These are phyloP conservation scores for Necrosyrtes monachus DNA, from an alignment of 2,797 vertebrate species.

Conservation along the genomic window DNA sequence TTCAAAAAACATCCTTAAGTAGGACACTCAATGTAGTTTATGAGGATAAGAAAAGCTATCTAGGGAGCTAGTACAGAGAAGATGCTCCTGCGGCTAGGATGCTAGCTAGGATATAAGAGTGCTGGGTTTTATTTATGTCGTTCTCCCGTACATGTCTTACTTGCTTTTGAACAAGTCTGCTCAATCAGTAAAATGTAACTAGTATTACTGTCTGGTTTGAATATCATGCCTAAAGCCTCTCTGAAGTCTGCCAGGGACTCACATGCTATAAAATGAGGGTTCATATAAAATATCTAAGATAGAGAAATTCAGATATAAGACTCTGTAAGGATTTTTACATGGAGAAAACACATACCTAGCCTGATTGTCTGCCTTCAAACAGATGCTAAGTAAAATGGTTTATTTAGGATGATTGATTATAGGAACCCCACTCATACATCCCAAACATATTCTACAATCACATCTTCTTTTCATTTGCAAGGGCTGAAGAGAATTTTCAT, in stretches of 20 bases:
- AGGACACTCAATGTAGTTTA: background rate
- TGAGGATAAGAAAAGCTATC: background rate
- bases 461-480: slow-evolving; percentile 77
- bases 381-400: slow-evolving; percentile 71
- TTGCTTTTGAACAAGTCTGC: background rate
- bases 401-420: slow-evolving; percentile 75
- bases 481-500: slow-evolving; percentile 74
- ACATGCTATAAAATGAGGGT: background rate
- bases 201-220: background rate
- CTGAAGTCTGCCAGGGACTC: background rate
- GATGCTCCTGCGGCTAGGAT: background rate
- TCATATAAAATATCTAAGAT: background rate
- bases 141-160: background rate
- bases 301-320: slow-evolving; percentile 8
- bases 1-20: background rate
- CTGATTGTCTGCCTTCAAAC: slow-evolving; percentile 45
- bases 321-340: background rate
- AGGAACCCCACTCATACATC: slow-evolving; percentile 62
- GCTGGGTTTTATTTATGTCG: background rate
- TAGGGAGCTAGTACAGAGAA: background rate
- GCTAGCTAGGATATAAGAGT: background rate
- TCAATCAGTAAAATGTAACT: background rate
- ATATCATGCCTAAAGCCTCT: background rate
- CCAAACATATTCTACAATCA: slow-evolving; percentile 68
- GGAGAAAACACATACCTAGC: slow-evolving; percentile 2